A percentile compares a stretch with the other conserved stretches of the same genome.
Evolutionary conservation across 1,140 invertebrate species (phyloP).

Genomic region (Sarcophaga peregrina): DNA sequence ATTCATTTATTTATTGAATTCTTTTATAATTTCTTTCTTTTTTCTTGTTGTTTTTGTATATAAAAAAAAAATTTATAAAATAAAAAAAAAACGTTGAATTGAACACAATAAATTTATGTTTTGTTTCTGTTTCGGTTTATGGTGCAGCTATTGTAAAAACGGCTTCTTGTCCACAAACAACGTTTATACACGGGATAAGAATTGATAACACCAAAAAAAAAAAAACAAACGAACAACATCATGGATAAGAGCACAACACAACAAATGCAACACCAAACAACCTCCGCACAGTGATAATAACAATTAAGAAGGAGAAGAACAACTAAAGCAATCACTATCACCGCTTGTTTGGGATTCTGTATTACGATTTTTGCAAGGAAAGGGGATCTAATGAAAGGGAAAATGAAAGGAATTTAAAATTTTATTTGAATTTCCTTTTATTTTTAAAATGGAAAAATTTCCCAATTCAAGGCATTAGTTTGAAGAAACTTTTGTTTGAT

Average conservation of each 20-base stretch:
- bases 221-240: neutral
- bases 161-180: constrained; percentile 41
- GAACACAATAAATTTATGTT: constrained; percentile 41
- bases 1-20: constrained; percentile 7
- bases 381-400: neutral
- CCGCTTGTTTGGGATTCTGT: too few species aligned
- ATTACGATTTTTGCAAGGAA: neutral
- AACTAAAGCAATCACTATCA: too few species aligned
- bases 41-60: neutral
- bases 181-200: constrained; percentile 38
- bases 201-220: constrained; percentile 13
- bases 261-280: neutral
- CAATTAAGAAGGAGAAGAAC: too few species aligned
- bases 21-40: neutral
- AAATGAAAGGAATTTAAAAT: neutral
- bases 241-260: constrained; percentile 12
- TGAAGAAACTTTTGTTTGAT: too few species aligned
- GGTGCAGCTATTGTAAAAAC: constrained; percentile 30
- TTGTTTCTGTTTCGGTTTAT: constrained; percentile 31
- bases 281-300: neutral
- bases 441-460: neutral
- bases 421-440: neutral
- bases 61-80: neutral
- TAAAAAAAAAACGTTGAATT: neutral
- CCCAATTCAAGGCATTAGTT: neutral